These are phyloP conservation scores for Diaprepes abbreviatus DNA, from an alignment of 2,888 invertebrate species.

Conservation along the genomic window DNA sequence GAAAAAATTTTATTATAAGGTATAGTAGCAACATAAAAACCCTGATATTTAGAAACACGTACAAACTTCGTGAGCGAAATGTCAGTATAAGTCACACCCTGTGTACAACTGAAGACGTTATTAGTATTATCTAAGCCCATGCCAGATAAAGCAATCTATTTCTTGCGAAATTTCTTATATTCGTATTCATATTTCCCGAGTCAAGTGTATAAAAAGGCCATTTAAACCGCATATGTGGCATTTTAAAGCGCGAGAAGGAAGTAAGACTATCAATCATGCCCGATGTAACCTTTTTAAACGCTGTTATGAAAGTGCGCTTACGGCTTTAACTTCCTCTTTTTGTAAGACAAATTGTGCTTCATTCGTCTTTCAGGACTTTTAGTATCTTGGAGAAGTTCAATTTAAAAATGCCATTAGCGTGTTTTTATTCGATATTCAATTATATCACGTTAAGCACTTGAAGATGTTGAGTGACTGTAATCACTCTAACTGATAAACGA, in stretches of 20 bases:
- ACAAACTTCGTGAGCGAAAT: too few species aligned
- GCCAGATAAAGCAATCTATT: slow-evolving; percentile 2
- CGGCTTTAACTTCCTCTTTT: slow-evolving; percentile 43
- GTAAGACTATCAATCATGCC: slow-evolving; percentile 42
- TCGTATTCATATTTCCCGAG: slow-evolving; percentile 43
- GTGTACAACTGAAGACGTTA: too few species aligned
- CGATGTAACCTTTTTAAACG: slow-evolving; percentile 45
- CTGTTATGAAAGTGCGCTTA: slow-evolving; percentile 43
- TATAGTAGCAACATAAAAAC: too few species aligned
- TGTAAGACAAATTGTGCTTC: slow-evolving; percentile 44
- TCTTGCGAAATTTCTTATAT: slow-evolving; percentile 22
- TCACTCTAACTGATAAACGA: too few species aligned
- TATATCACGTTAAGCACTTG: too few species aligned
- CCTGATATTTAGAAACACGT: too few species aligned
- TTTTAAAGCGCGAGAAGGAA: slow-evolving; percentile 19
- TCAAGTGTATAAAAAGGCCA: slow-evolving; percentile 47
- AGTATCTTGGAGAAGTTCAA: slow-evolving; percentile 31
- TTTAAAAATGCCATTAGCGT: slow-evolving; percentile 15
- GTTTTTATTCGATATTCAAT: slow-evolving; percentile 12
- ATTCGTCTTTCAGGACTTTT: slow-evolving; percentile 35
- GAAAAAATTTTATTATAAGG: too few species aligned
- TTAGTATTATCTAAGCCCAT: background rate
- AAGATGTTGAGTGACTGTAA: too few species aligned
- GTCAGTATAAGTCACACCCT: too few species aligned
- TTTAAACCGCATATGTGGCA: slow-evolving; percentile 39